Evolutionary conservation across 2,888 invertebrate species (phyloP).

Genomic region (Pyrrhosoma nymphula): DNA sequence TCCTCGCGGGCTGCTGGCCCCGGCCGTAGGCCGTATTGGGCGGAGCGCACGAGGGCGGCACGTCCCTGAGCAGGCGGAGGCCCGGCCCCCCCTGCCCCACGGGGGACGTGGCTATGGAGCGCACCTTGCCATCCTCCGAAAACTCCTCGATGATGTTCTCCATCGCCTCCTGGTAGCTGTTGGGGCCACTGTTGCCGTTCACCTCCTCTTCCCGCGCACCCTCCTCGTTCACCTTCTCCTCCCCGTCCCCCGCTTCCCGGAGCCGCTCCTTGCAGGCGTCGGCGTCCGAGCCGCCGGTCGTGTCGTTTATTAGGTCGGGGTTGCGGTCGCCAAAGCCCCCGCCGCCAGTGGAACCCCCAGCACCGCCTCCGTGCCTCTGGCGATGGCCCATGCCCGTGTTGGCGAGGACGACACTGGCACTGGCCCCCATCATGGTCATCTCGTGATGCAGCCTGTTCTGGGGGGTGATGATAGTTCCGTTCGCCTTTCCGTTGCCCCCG

Average conservation of each 20-base stretch:
- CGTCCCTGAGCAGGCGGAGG: constrained; percentile 55
- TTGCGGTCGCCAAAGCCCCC: constrained; percentile 82
- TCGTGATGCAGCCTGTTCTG: constrained; percentile 76
- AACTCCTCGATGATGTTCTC: constrained; percentile 75
- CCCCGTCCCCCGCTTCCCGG: constrained; percentile 69
- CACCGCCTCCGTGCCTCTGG: constrained; percentile 70
- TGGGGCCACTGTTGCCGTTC: constrained; percentile 72
- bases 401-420: constrained; percentile 75
- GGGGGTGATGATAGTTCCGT: constrained; percentile 75
- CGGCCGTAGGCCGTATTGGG: constrained; percentile 51
- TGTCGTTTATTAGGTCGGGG: constrained; percentile 89
- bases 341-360: constrained; percentile 70
- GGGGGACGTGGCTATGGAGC: constrained; percentile 57
- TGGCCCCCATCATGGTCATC: constrained; percentile 78
- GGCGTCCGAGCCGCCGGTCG: constrained; percentile 81
- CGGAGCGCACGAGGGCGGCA: not conserved
- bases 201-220: constrained; percentile 71
- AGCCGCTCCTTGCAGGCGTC: constrained; percentile 73
- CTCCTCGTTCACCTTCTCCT: constrained; percentile 50
- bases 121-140: constrained; percentile 70
- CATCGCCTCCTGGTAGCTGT: constrained; percentile 75
- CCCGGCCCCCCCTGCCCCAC: constrained; percentile 66
- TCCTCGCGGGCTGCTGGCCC: constrained; percentile 43
- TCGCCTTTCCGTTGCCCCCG: constrained; percentile 77
- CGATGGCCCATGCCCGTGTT: constrained; percentile 72